phyloP scores from a whole-genome alignment of 1,140 invertebrate genomes.

The Lamellibrachia luymesi region DNA sequence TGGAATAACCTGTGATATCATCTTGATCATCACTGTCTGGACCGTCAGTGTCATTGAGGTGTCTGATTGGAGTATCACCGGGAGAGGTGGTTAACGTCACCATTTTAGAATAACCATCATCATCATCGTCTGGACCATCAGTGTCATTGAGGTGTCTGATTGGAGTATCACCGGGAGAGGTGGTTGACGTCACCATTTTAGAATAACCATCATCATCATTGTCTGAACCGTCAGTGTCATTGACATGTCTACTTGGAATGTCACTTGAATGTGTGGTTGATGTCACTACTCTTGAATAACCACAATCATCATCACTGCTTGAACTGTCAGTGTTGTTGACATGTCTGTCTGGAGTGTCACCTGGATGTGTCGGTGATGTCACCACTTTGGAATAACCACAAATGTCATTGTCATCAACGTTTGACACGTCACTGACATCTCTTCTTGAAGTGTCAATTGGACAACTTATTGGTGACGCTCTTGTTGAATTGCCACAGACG shows the following conservation, averaged over 20 bases:
- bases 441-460: background rate
- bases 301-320: background rate
- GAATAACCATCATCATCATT: background rate
- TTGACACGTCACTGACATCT: background rate
- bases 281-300: background rate
- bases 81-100: background rate
- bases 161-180: too few relatives aligned
- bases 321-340: background rate
- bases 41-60: background rate
- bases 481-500: background rate
- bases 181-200: background rate
- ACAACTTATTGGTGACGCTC: background rate
- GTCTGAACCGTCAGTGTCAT: background rate
- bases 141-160: background rate
- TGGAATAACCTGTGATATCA: background rate
- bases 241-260: background rate
- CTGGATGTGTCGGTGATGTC: background rate
- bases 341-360: background rate
- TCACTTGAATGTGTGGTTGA: background rate
- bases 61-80: too few relatives aligned
- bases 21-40: background rate
- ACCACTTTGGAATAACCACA: background rate
- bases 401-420: background rate
- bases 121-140: background rate
- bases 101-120: background rate